Base-by-base conservation (phyloP, 1,140 invertebrate genomes). In the Sycobia sp. region DNA sequence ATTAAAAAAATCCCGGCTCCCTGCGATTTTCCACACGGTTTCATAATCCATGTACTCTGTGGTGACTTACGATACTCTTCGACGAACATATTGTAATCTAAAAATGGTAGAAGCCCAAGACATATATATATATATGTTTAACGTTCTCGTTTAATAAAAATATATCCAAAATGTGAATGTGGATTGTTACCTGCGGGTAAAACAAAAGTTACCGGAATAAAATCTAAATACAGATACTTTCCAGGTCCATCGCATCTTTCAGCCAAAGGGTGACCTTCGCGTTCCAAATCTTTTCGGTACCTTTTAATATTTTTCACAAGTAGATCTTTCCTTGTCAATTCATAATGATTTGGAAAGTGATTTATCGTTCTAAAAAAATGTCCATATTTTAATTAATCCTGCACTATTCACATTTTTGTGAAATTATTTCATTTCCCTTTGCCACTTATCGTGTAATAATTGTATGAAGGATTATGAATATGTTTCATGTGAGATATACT, bases 41-140 rank as follows among this genome's bases (percentile, higher is more conserved):
- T 98, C 92, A 98, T 96, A 59, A 98, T 98, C 95, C 95, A 98
- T 0, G 94, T 96, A 61, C 91, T 94, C 67, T 93, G 89, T 0
- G 94, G 94, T 59, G 91, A 92, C 76, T 94, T 95, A 44, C 90
- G 79, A 76, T 97, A 97, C 75, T 97, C 95, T 75, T 97, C 94
- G 0, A 96, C 93, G 81, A 97, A 97, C 87, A 96, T 90, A 74
- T 96, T 96, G 73, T 97, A 97, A 79, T 97, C 91, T 81, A 18
- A 38, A 2, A 4, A 7, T n/a, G 20, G n/a, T 13, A 46, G n/a
- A 43, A 32, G 16, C 4, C 18, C 5, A 32, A 32, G 11, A 32
- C 4, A 32, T 32, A 4, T 32, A 7, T 32, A 7, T 32, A 4
- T 7, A 32, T 32, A 4, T 4, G 29, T 32, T 32, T 32, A 32